These are phyloP conservation scores for Cyprinodon variegatus DNA, from an alignment of 2,113 vertebrate genomes.

Conservation along the genomic window DNA sequence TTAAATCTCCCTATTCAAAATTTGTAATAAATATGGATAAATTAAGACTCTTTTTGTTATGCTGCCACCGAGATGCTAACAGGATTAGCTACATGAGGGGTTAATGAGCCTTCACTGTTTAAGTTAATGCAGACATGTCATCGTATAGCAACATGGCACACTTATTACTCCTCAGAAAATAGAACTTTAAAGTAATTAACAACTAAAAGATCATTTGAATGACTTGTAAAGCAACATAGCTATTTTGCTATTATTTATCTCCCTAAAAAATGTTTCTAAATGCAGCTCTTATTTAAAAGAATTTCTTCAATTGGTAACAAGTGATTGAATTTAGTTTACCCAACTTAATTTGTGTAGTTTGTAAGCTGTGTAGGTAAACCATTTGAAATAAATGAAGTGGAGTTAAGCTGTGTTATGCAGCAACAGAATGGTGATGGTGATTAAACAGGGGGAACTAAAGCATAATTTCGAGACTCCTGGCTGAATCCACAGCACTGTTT, in stretches of 20 bases:
- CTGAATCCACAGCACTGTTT: background rate
- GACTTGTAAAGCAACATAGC: background rate
- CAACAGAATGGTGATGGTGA: background rate
- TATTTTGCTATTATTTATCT: background rate
- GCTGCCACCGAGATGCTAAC: no score
- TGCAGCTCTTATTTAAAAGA: no score
- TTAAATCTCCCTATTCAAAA: background rate
- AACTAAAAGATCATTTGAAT: background rate
- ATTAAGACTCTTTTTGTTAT: background rate
- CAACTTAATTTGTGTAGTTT: no score
- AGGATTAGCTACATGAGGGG: background rate
- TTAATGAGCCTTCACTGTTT: background rate
- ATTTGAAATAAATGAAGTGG: background rate
- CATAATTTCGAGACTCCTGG: background rate
- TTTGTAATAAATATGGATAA: background rate
- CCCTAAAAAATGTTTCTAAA: background rate
- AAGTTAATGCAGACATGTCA: background rate
- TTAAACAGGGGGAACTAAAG: background rate
- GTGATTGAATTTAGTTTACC: no score
- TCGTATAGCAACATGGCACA: background rate
- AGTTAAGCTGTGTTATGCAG: background rate
- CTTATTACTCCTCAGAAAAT: background rate
- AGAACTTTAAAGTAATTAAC: background rate
- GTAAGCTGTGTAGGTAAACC: no score
- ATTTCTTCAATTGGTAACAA: no score